These are phyloP conservation scores for Pangasius mekongensis DNA, from an alignment of 2,797 vertebrate genomes.

Conservation along the genomic window DNA sequence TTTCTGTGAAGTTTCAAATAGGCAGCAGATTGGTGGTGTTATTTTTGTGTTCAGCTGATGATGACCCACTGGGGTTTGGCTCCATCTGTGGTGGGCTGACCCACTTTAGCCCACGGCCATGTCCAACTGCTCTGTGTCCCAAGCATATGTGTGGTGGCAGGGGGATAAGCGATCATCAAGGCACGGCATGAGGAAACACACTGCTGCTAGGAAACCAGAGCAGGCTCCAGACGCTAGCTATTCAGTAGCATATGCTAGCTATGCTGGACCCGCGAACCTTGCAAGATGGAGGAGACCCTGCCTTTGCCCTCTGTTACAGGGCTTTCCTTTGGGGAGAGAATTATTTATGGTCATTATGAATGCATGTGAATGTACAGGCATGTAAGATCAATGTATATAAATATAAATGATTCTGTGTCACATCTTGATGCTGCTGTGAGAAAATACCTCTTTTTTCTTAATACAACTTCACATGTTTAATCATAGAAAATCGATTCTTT, in stretches of 20 bases:
- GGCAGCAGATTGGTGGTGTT: slow-evolving; percentile 50
- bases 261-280: slow-evolving; percentile 60
- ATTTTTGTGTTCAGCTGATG: slow-evolving; percentile 67
- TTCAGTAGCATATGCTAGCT: slow-evolving; percentile 68
- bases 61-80: slow-evolving; percentile 77
- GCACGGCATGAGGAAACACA: slow-evolving; percentile 69
- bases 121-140: slow-evolving; percentile 81
- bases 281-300: slow-evolving; percentile 54
- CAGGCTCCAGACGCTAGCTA: slow-evolving; percentile 59
- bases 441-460: background rate
- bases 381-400: background rate
- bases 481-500: background rate
- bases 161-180: slow-evolving; percentile 75
- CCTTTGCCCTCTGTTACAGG: slow-evolving; percentile 5
- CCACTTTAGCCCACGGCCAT: slow-evolving; percentile 83
- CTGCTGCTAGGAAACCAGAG: slow-evolving; percentile 75
- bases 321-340: slow-evolving; percentile 15
- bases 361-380: background rate
- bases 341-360: background rate
- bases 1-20: slow-evolving; percentile 57
- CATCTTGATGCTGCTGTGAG: background rate
- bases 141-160: slow-evolving; percentile 82
- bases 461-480: background rate
- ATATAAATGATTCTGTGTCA: background rate
- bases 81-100: slow-evolving; percentile 84